Conservation (phyloP, 2,113 vertebrate species). For the Burhinus oedicnemus region DNA sequence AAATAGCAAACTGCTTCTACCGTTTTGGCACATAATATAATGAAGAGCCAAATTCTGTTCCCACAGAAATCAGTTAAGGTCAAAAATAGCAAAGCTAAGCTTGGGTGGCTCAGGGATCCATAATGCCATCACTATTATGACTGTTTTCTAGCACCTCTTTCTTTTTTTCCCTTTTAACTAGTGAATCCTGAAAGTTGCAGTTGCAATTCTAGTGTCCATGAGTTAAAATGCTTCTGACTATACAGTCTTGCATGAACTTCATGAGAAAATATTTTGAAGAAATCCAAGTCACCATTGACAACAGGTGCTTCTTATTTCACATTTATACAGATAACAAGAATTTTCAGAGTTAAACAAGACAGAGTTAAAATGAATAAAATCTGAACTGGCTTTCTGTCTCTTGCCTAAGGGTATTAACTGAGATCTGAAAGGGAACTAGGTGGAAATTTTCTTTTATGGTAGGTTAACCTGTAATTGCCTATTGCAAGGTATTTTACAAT, state of each 20-base stretch:
- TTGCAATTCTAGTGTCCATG: fast-evolving
- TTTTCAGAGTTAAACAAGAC: neutral
- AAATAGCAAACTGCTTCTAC: neutral
- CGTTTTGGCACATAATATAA: neutral
- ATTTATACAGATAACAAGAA: neutral
- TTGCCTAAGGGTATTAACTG: neutral
- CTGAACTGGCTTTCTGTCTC: neutral
- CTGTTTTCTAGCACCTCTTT: neutral
- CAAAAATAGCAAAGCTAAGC: neutral
- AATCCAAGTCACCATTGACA: neutral
- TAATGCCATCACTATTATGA: neutral
- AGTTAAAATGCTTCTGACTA: neutral
- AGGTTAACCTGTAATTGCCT: neutral
- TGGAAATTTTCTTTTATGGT: neutral
- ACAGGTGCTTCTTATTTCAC: neutral
- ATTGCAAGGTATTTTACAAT: neutral
- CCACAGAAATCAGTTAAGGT: neutral
- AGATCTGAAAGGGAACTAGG: neutral
- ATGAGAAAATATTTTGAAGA: neutral
- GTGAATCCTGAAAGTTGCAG: neutral
- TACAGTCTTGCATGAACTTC: neutral
- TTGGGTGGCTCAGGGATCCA: neutral
- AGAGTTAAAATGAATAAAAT: neutral
- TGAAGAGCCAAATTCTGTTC: neutral
- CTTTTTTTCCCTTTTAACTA: neutral